Evolutionary conservation across 1,140 invertebrate species (phyloP).

Genomic region (Lepidurus packardi): DNA sequence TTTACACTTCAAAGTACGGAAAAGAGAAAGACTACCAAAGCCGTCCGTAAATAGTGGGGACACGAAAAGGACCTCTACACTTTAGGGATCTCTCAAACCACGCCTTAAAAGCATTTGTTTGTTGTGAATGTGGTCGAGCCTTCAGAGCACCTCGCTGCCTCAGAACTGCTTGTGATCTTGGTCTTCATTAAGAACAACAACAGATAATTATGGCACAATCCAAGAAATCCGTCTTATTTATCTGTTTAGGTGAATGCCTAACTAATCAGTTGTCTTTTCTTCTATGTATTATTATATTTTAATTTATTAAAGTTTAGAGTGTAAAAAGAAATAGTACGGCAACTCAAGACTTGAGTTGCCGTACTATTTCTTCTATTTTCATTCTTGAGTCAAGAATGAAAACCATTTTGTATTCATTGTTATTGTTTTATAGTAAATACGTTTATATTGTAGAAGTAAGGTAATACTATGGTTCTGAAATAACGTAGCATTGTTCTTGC

Average conservation of each 20-base stretch:
- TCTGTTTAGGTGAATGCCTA: constrained; percentile 27
- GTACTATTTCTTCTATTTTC: too few species aligned
- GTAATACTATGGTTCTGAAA: background rate
- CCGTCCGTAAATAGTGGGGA: background rate
- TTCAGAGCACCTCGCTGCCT: too few species aligned
- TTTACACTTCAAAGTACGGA: constrained; percentile 10
- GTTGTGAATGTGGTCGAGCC: too few species aligned
- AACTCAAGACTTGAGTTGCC: too few species aligned
- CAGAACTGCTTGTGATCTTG: too few species aligned
- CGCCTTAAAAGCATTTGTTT: too few species aligned
- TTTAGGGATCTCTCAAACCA: background rate
- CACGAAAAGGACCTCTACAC: background rate
- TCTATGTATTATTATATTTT: background rate
- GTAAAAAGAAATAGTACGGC: background rate
- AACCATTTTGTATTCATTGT: background rate
- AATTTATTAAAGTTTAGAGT: background rate
- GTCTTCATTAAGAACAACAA: background rate
- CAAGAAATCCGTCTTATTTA: constrained; percentile 33
- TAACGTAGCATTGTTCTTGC: background rate
- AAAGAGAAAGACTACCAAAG: constrained; percentile 15
- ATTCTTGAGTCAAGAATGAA: too few species aligned
- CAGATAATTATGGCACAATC: background rate
- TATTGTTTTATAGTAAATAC: constrained; percentile 19
- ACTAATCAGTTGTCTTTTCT: background rate
- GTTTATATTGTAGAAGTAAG: background rate